Percentiles rank a stretch among this genome's conserved stretches.
phyloP scores from a whole-genome alignment of 2,888 invertebrate species.

The Leucophenga maculata region DNA sequence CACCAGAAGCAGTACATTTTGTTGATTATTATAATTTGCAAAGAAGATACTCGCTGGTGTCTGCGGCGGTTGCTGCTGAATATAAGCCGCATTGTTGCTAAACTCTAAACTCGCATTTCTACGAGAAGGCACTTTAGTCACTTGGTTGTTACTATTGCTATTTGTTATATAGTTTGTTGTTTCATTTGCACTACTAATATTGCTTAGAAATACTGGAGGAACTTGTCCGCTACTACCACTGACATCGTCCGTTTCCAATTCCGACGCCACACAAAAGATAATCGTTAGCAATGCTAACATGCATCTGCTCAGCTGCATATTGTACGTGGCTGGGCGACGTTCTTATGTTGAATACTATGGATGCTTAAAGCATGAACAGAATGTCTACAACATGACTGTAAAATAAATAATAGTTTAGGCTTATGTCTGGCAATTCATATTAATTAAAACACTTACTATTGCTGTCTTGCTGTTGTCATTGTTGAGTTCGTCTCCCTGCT shows the following conservation, averaged over 20 bases:
- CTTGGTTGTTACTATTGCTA: constrained; percentile 46
- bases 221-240: constrained; percentile 50
- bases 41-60: constrained; percentile 55
- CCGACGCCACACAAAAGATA: too few relatives aligned
- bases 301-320: too few relatives aligned
- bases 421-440: too few relatives aligned
- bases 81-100: constrained; percentile 39
- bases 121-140: constrained; percentile 63
- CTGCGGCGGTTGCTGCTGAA: constrained; percentile 50
- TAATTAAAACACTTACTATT: too few relatives aligned
- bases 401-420: too few relatives aligned
- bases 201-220: constrained; percentile 60
- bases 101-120: constrained; percentile 33
- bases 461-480: too few relatives aligned
- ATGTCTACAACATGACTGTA: too few relatives aligned
- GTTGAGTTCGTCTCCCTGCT: too few relatives aligned
- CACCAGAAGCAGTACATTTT: constrained; percentile 64
- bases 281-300: too few relatives aligned
- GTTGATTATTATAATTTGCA: constrained; percentile 60
- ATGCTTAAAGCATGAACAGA: too few relatives aligned
- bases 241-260: not conserved
- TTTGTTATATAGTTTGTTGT: constrained; percentile 35
- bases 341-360: too few relatives aligned
- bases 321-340: too few relatives aligned
- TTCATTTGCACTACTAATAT: constrained; percentile 42